Conservation (phyloP, 2,113 vertebrate genomes). For the Pollachius pollachius region DNA sequence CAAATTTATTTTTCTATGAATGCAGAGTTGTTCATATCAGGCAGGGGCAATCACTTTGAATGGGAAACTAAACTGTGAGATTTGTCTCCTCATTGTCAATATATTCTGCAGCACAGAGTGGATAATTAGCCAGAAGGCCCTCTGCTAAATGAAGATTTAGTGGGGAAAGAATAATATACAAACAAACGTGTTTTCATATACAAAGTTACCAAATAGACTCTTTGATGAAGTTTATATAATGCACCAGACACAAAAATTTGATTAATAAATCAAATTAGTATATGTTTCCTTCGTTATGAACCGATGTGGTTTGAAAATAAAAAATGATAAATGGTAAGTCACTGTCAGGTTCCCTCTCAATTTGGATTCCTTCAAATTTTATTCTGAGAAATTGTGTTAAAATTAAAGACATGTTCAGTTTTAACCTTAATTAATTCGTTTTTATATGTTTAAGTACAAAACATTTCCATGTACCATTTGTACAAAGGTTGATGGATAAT, state of each 20-base stretch:
- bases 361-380: too few relatives aligned
- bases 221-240: constrained; percentile 55
- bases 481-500: constrained; percentile 48
- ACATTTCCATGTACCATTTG: constrained; percentile 39
- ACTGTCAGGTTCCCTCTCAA: too few relatives aligned
- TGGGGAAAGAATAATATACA: constrained; percentile 56
- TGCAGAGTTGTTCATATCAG: constrained; percentile 74
- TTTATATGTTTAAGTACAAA: too few relatives aligned
- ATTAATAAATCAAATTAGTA: constrained; percentile 22
- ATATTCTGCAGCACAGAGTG: constrained; percentile 71
- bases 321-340: too few relatives aligned
- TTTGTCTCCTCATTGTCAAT: constrained; percentile 67
- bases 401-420: constrained; percentile 35
- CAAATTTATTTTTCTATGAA: constrained; percentile 82
- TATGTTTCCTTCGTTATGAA: constrained; percentile 18
- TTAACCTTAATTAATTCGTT: too few relatives aligned
- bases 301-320: too few relatives aligned
- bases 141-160: constrained; percentile 51
- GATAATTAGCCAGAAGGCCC: constrained; percentile 63
- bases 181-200: constrained; percentile 36
- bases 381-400: constrained; percentile 19
- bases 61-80: constrained; percentile 68
- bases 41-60: constrained; percentile 75
- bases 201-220: constrained; percentile 13
- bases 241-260: constrained; percentile 53